Evolutionary conservation across 2,888 invertebrate genomes (phyloP).

Genomic region (Listrodromus nycthemerus): DNA sequence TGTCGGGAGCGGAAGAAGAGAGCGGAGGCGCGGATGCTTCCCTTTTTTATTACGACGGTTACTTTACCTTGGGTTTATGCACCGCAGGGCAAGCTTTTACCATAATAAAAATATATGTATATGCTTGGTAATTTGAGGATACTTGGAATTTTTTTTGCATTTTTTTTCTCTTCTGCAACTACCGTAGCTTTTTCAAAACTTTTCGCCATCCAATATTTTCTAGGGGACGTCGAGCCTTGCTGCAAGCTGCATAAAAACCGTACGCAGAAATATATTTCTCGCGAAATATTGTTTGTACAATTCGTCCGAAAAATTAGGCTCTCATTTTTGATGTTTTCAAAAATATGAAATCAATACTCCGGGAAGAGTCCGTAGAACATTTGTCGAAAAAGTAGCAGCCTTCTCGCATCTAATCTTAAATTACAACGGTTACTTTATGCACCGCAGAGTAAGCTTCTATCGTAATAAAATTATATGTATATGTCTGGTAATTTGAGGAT

Average conservation of each 20-base stretch:
- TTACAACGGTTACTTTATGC: conserved; percentile 56
- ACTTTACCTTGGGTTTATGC: conserved; percentile 52
- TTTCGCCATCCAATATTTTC: neutral
- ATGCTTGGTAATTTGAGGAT: conserved; percentile 22
- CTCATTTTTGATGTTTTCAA: no score
- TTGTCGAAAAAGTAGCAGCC: no score
- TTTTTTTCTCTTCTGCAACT: conserved; percentile 60
- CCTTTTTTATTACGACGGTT: conserved; percentile 53
- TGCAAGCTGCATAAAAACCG: neutral
- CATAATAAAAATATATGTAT: conserved; percentile 45
- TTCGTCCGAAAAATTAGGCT: no score
- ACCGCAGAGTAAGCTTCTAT: conserved; percentile 30
- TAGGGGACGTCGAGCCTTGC: neutral
- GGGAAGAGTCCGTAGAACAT: no score
- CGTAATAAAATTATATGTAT: conserved; percentile 44
- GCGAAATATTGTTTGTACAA: no score
- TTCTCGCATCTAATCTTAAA: no score
- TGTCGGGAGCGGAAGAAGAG: conserved; percentile 29
- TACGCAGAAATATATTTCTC: no score
- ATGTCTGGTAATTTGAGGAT: conserved; percentile 21
- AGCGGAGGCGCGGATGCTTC: conserved; percentile 27
- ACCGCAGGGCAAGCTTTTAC: conserved; percentile 33
- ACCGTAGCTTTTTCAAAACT: conserved; percentile 9
- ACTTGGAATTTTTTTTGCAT: neutral
- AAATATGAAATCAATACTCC: no score